These are phyloP conservation scores for Merops nubicus DNA, from an alignment of 2,113 vertebrate genomes.

Conservation along the genomic window DNA sequence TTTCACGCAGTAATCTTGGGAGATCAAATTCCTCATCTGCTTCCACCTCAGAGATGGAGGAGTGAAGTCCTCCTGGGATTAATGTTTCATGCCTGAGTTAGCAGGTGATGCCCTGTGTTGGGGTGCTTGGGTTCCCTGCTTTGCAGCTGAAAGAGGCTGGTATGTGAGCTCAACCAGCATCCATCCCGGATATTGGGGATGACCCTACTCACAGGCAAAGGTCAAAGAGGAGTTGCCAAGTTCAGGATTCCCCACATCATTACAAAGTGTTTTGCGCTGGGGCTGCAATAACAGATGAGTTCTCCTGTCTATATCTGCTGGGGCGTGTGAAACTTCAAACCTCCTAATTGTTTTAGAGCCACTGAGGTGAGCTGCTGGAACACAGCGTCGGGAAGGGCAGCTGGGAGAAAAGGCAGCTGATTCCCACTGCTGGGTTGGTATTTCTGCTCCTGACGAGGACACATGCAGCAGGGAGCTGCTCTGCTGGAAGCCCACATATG, in stretches of 20 bases:
- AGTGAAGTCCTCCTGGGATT: background rate
- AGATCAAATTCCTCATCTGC: constrained; percentile 44
- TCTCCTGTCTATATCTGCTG: constrained; percentile 43
- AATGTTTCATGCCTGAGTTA: constrained; percentile 31
- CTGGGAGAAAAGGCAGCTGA: background rate
- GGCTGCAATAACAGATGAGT: constrained; percentile 56
- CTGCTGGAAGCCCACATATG: background rate
- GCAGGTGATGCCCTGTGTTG: background rate
- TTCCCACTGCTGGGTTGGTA: background rate
- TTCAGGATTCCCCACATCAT: constrained; percentile 47
- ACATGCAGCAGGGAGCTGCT: background rate
- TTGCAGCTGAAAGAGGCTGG: background rate
- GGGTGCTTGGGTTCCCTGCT: constrained; percentile 19
- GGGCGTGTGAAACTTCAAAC: constrained; percentile 57
- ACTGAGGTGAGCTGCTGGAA: constrained; percentile 23
- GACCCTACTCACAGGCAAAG: constrained; percentile 43
- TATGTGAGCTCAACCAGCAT: background rate
- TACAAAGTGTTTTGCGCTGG: background rate
- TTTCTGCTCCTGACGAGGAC: background rate
- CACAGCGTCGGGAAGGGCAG: background rate
- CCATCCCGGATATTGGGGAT: constrained; percentile 72
- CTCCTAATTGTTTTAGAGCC: constrained; percentile 70
- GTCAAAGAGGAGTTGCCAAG: constrained; percentile 47
- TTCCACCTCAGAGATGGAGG: background rate
- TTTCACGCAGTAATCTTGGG: background rate